phyloP scores from a whole-genome alignment of 2,797 vertebrate species.

The Mormyrops attenuatus region DNA sequence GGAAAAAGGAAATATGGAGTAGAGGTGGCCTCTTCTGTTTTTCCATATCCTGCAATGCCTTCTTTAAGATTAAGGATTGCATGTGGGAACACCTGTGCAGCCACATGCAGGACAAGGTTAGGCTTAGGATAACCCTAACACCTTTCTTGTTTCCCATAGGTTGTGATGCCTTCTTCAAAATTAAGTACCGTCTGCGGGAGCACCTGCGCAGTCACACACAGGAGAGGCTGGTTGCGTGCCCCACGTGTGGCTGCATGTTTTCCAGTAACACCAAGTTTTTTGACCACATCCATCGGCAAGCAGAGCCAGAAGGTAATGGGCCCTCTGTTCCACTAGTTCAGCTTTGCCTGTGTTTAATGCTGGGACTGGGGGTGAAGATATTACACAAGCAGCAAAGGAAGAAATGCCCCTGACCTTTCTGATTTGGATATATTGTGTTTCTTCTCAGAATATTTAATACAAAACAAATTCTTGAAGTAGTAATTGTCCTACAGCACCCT shows the following conservation, averaged over 20 bases:
- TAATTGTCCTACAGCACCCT: too few relatives aligned
- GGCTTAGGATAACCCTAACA: background rate
- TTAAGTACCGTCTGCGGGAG: slow-evolving; percentile 60
- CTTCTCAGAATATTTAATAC: too few relatives aligned
- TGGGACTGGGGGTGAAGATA: background rate
- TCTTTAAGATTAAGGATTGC: slow-evolving; percentile 64
- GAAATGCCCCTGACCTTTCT: background rate
- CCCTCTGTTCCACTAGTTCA: background rate
- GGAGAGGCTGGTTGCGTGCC: slow-evolving; percentile 62
- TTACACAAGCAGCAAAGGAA: background rate
- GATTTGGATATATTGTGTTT: too few relatives aligned
- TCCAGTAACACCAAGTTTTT: slow-evolving; percentile 69
- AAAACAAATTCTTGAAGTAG: too few relatives aligned
- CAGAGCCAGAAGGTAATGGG: slow-evolving; percentile 54
- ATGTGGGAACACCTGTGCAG: slow-evolving; percentile 62
- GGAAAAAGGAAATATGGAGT: background rate
- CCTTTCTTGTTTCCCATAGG: slow-evolving; percentile 35
- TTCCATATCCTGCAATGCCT: slow-evolving; percentile 52
- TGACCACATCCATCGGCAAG: slow-evolving; percentile 63
- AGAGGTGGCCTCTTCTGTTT: background rate
- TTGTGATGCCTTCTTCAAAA: slow-evolving; percentile 61
- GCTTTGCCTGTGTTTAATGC: background rate
- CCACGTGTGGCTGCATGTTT: slow-evolving; percentile 67
- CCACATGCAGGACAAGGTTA: slow-evolving; percentile 49
- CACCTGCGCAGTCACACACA: slow-evolving; percentile 62